These are phyloP conservation scores for Antheraea mylitta DNA, from an alignment of 1,140 invertebrate species.

Conservation along the genomic window DNA sequence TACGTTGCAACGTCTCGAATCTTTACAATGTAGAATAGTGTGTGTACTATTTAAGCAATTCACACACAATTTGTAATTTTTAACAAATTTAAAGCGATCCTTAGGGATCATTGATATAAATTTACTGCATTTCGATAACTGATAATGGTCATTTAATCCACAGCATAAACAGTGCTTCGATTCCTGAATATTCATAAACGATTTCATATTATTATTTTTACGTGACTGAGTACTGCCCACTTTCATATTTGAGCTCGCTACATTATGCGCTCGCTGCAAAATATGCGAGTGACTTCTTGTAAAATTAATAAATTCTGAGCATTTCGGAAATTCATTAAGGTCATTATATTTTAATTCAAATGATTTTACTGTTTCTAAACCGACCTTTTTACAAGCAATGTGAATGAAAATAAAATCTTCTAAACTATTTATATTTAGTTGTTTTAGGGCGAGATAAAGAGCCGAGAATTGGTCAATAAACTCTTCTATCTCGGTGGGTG, in stretches of 20 bases:
- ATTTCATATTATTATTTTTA: not conserved
- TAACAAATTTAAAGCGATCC: not conserved
- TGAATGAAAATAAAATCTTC: conserved; percentile 4
- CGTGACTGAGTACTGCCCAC: not conserved
- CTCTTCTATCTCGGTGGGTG: not conserved
- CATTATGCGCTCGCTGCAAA: not conserved
- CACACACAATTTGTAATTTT: not conserved
- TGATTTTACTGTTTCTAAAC: not conserved
- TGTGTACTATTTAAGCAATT: conserved; percentile 7
- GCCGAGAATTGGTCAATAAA: not conserved
- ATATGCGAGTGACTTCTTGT: too few species aligned
- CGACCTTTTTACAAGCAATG: not conserved
- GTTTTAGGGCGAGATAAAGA: not conserved
- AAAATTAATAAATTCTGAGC: not conserved
- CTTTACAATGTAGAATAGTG: not conserved
- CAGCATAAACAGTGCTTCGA: not conserved
- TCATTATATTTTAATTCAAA: not conserved
- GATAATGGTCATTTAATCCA: conserved; percentile 46
- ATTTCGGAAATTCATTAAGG: not conserved
- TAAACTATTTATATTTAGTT: not conserved
- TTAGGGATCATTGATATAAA: not conserved
- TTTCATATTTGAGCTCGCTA: not conserved
- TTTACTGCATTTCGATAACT: conserved; percentile 48
- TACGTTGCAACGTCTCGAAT: not conserved
- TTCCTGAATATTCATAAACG: conserved; percentile 1